These are phyloP conservation scores for Hyaena hyaena DNA, from an alignment of 2,113 vertebrate genomes.

Conservation along the genomic window DNA sequence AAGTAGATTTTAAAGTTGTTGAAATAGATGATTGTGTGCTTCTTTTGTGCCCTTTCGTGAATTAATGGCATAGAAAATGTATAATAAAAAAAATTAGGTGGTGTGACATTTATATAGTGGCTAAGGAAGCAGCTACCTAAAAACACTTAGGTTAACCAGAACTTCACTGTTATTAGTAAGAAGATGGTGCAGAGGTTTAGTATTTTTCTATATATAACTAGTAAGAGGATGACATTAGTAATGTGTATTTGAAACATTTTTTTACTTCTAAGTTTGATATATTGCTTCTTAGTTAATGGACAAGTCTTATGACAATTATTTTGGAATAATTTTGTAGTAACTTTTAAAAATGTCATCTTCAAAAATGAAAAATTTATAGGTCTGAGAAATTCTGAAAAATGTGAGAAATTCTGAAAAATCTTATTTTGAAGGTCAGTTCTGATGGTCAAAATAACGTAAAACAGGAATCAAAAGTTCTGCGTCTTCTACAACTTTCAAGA, in stretches of 20 bases:
- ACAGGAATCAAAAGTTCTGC: background rate
- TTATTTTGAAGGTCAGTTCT: slow-evolving; percentile 44
- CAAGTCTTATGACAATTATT: slow-evolving; percentile 29
- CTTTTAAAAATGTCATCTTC: slow-evolving; percentile 11
- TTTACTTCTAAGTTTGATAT: slow-evolving; percentile 39
- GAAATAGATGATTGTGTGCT: background rate
- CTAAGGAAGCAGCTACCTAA: slow-evolving; percentile 19
- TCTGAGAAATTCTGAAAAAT: slow-evolving; percentile 27
- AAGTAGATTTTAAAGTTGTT: slow-evolving; percentile 60
- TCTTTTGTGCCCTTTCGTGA: slow-evolving; percentile 36
- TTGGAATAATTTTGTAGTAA: slow-evolving; percentile 32
- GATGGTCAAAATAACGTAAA: background rate
- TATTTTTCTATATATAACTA: background rate
- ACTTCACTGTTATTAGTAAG: background rate
- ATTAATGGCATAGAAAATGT: slow-evolving; percentile 25
- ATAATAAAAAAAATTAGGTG: slow-evolving; percentile 22
- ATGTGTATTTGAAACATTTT: slow-evolving; percentile 6
- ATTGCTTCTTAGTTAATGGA: slow-evolving; percentile 23
- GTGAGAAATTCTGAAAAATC: slow-evolving; percentile 36
- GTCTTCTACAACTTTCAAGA: slow-evolving; percentile 12
- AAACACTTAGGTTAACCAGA: slow-evolving; percentile 34
- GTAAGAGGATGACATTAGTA: background rate
- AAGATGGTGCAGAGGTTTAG: background rate
- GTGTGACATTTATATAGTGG: background rate
- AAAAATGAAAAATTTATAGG: slow-evolving; percentile 37